A percentile compares a stretch with the other conserved stretches of the same genome.
phyloP scores from a whole-genome alignment of 2,888 invertebrate species.

The Drosophila macrospina region DNA sequence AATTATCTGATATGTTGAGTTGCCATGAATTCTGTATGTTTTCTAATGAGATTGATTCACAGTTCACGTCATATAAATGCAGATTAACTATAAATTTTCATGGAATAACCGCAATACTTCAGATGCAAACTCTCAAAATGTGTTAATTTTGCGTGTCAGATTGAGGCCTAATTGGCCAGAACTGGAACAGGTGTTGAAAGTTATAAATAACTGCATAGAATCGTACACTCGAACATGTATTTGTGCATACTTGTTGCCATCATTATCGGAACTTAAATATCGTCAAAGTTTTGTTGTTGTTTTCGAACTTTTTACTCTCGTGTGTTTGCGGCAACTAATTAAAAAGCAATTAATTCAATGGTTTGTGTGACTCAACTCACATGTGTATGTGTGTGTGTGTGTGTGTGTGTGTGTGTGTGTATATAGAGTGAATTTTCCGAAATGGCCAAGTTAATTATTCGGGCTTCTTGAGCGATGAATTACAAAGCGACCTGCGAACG shows the following conservation, averaged over 20 bases:
- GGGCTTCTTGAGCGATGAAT: slow-evolving; percentile 12
- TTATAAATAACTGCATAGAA: slow-evolving; percentile 17
- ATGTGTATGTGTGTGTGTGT: no score
- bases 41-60: not conserved
- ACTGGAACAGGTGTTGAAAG: slow-evolving; percentile 4
- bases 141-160: slow-evolving; percentile 21
- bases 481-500: slow-evolving; percentile 25
- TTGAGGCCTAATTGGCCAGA: slow-evolving; percentile 7
- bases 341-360: slow-evolving; percentile 64
- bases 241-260: not conserved
- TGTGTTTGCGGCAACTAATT: slow-evolving; percentile 50
- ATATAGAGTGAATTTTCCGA: slow-evolving; percentile 19
- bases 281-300: slow-evolving; percentile 3
- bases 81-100: not conserved
- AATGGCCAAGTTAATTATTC: slow-evolving; percentile 31
- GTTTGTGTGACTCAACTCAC: slow-evolving; percentile 8
- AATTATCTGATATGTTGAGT: not conserved
- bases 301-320: slow-evolving; percentile 20
- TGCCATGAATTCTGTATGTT: not conserved
- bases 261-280: slow-evolving; percentile 20
- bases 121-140: not conserved
- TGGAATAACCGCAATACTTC: slow-evolving; percentile 22
- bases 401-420: not conserved
- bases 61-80: not conserved
- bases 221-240: slow-evolving; percentile 2